phyloP scores from a whole-genome alignment of 2,888 invertebrate species.

The Meganola albula region DNA sequence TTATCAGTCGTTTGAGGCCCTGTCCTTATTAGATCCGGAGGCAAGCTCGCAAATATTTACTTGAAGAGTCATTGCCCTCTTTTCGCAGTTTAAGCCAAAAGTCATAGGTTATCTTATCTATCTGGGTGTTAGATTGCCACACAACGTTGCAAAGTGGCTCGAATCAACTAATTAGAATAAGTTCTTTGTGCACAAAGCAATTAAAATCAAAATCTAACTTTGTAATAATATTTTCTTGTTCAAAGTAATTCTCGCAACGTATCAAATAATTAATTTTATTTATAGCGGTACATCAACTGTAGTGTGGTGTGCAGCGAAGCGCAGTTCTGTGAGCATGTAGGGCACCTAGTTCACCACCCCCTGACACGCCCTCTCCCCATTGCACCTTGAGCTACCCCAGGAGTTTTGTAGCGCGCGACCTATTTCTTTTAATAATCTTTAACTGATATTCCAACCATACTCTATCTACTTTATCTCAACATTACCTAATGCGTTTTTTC shows the following conservation, averaged over 20 bases:
- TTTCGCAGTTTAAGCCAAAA: constrained; percentile 4
- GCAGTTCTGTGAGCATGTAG: constrained; percentile 43
- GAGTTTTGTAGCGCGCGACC: constrained; percentile 45
- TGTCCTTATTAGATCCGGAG: too few relatives aligned
- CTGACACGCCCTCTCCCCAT: constrained; percentile 16
- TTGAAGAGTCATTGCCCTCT: constrained; percentile 8
- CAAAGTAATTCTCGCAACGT: too few relatives aligned
- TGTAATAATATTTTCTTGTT: too few relatives aligned
- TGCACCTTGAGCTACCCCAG: constrained; percentile 19
- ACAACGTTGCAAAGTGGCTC: neutral
- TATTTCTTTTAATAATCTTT: constrained; percentile 53
- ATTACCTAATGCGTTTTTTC: too few relatives aligned
- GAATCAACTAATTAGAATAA: too few relatives aligned
- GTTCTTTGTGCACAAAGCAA: too few relatives aligned
- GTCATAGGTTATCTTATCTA: constrained; percentile 9
- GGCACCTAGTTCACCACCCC: constrained; percentile 49
- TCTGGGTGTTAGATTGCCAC: constrained; percentile 6
- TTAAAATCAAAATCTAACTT: too few relatives aligned
- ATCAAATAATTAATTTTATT: constrained; percentile 41
- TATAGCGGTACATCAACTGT: constrained; percentile 36
- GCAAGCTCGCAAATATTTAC: too few relatives aligned
- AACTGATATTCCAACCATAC: neutral
- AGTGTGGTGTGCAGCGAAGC: constrained; percentile 35
- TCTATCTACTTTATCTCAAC: too few relatives aligned
- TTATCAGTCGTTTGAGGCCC: constrained; percentile 2